Evolutionary conservation across 1,140 invertebrate species (phyloP).

Genomic region (Oncopodura yosiiana): DNA sequence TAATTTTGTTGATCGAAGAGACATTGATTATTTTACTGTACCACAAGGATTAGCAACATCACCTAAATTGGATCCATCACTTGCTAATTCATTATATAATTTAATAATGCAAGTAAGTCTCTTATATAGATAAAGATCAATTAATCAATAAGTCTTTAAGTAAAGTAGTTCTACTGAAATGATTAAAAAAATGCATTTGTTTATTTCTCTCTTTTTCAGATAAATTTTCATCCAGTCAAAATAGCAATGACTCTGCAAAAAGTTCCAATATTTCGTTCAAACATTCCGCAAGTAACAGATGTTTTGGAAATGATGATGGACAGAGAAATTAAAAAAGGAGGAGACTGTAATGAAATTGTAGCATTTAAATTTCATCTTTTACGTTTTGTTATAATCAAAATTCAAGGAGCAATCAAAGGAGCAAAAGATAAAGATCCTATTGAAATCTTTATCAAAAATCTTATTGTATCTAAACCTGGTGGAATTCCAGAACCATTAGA

Average conservation of each 20-base stretch:
- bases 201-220: constrained; percentile 40
- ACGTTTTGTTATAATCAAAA: constrained; percentile 60
- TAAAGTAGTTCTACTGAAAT: background rate
- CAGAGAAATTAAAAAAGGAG: constrained; percentile 68
- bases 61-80: constrained; percentile 59
- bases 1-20: constrained; percentile 76
- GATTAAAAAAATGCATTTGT: background rate
- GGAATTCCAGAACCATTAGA: constrained; percentile 69
- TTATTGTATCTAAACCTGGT: constrained; percentile 65
- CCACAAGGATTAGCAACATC: constrained; percentile 67
- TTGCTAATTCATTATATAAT: constrained; percentile 69
- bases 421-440: constrained; percentile 29
- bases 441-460: constrained; percentile 39
- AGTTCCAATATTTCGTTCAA: constrained; percentile 57
- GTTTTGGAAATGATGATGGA: constrained; percentile 76
- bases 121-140: background rate
- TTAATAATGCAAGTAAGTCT: constrained; percentile 65
- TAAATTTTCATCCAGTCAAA: constrained; percentile 77
- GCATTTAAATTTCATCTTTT: constrained; percentile 86
- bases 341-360: constrained; percentile 83
- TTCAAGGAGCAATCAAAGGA: constrained; percentile 37
- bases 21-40: constrained; percentile 75
- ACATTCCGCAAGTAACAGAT: constrained; percentile 64
- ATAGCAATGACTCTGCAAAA: constrained; percentile 68
- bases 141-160: background rate